phyloP scores from a whole-genome alignment of 2,797 vertebrate genomes.

The Labroides dimidiatus region DNA sequence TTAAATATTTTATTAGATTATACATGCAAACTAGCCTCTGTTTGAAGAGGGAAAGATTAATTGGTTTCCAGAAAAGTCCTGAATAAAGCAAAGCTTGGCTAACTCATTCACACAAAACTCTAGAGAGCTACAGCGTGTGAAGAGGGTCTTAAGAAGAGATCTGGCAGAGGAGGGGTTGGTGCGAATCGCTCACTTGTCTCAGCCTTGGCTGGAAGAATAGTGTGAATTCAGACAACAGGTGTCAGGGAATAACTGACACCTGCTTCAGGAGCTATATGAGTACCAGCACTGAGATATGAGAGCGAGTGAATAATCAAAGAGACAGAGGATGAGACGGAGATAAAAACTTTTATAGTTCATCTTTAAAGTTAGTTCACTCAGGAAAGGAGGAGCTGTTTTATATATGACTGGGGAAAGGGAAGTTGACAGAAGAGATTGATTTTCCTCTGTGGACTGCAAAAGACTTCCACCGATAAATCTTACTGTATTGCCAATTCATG shows the following conservation, averaged over 20 bases:
- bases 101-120: neutral
- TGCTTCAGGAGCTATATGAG: constrained; percentile 34
- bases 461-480: too few relatives aligned
- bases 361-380: neutral
- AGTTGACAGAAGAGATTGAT: too few relatives aligned
- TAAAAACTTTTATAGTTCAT: neutral
- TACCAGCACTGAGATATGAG: constrained; percentile 22
- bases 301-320: constrained; percentile 9
- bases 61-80: neutral
- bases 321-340: too few relatives aligned
- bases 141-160: constrained; percentile 3
- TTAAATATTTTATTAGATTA: too few relatives aligned
- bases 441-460: too few relatives aligned
- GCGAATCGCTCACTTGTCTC: constrained; percentile 58
- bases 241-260: constrained; percentile 28
- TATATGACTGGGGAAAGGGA: too few relatives aligned
- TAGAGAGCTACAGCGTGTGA: constrained; percentile 21
- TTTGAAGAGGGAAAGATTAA: too few relatives aligned
- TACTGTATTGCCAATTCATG: too few relatives aligned
- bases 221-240: constrained; percentile 61
- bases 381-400: too few relatives aligned
- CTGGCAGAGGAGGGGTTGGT: constrained; percentile 21
- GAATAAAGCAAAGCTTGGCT: neutral
- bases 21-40: too few relatives aligned
- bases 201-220: constrained; percentile 41